Base-by-base conservation (phyloP, 2,797 vertebrate genomes). In the Liparis tanakae region DNA sequence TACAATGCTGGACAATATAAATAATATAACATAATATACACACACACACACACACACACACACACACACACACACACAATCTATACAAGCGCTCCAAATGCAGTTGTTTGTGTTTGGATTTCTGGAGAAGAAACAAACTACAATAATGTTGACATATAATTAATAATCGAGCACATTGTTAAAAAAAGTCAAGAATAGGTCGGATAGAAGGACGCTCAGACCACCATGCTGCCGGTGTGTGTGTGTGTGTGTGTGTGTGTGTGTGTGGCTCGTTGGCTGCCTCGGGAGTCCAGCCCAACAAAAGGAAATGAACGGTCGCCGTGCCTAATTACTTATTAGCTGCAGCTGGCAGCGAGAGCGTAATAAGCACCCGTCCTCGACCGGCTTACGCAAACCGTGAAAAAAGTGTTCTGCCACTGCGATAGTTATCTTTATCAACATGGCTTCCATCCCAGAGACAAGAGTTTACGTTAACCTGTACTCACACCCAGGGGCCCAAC, bases 221-320 rank as follows among this genome's bases (percentile, higher is more conserved):
- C 72, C 55, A 59, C 36, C 74, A 43, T 36, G 34, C 25, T 30
- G 25, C 25, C 25, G 25, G 25, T 30, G 37, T 36, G 63, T 74
- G 34, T 76, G 59, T 68, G 25, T 39, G 39, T n/a, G n/a, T n/a
- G n/a, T n/a, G n/a, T n/a, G 25, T 30, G 37, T 36, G 63, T 74
- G 34, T 76, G 59, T 68, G 25, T 39, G 39, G n/a, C n/a, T n/a
- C n/a, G 36, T 69, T 85, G 76, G 67, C 73, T 59, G 70, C 64
- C 30, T 36, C 54, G 15, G 50, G 50, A 50, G 46, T 73, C 15
- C 15, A 10, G 44, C 44, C 46, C 46, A 48, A n/a, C 46, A 6
- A 61, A 80, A 72, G 74, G 80, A 86, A 85, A 80, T 59, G 74
- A 68, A 79, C 71, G 64, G 74, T 79, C 72, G 67, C 72, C 55